phyloP scores from a whole-genome alignment of 1,140 invertebrate genomes.

The Neodiprion fabricii region DNA sequence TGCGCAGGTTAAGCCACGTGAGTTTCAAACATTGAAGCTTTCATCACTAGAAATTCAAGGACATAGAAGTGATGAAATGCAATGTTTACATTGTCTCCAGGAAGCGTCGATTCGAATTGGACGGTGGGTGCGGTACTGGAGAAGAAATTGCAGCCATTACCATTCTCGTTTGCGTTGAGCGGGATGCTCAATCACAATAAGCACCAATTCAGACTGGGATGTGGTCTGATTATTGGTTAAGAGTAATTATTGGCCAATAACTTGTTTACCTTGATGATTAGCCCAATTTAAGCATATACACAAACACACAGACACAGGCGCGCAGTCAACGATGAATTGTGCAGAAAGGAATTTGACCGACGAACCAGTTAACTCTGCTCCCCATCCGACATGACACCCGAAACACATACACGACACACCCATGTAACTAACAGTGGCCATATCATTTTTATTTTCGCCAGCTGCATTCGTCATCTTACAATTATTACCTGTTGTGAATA shows the following conservation, averaged over 20 bases:
- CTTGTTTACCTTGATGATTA: conserved; percentile 15
- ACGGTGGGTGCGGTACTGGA: conserved; percentile 92
- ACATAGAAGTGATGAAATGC: not conserved
- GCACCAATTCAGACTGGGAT: conserved; percentile 86
- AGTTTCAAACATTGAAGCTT: not conserved
- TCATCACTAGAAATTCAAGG: not conserved
- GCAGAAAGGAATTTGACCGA: conserved; percentile 14
- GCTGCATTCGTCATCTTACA: conserved; percentile 20
- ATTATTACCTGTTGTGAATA: conserved; percentile 19
- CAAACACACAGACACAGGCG: conserved; percentile 8
- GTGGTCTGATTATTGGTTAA: conserved; percentile 87
- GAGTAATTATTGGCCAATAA: conserved; percentile 14
- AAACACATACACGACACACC: not conserved
- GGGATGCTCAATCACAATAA: conserved; percentile 92
- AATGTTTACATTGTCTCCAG: conserved; percentile 60
- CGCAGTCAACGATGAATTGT: not conserved
- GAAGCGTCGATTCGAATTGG: conserved; percentile 95
- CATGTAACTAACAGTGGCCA: not conserved
- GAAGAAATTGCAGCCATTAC: conserved; percentile 90
- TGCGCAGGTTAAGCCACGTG: not conserved
- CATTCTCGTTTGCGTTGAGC: conserved; percentile 92
- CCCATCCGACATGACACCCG: conserved; percentile 4
- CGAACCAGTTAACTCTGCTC: conserved; percentile 19
- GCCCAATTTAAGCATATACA: conserved; percentile 11
- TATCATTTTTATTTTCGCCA: conserved; percentile 19